These are phyloP conservation scores for Oreotrochilus melanogaster DNA, from an alignment of 2,113 vertebrate genomes.

Conservation along the genomic window DNA sequence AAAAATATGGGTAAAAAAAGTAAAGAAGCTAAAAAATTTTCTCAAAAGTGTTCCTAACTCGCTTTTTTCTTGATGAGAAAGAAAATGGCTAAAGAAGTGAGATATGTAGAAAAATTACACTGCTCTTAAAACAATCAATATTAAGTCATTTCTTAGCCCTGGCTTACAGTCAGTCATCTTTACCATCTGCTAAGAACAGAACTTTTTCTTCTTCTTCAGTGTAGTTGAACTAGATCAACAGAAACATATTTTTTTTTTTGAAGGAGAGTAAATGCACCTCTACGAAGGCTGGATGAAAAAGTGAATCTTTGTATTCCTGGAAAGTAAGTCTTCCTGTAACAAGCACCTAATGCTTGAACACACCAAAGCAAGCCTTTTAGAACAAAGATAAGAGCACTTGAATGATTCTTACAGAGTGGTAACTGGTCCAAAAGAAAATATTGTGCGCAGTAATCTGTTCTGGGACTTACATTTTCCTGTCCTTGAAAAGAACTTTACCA, in stretches of 20 bases:
- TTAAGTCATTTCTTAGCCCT: slow-evolving; percentile 37
- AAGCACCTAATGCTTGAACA: slow-evolving; percentile 59
- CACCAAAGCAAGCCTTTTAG: slow-evolving; percentile 46
- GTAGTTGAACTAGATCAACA: slow-evolving; percentile 68
- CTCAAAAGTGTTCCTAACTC: not conserved
- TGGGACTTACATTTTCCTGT: not conserved
- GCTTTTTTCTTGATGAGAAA: not conserved
- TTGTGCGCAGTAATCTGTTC: slow-evolving; percentile 37
- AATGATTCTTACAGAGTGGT: slow-evolving; percentile 40
- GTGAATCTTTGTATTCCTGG: slow-evolving; percentile 54
- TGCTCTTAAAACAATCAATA: slow-evolving; percentile 29
- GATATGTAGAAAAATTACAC: slow-evolving; percentile 16
- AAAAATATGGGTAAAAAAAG: not conserved
- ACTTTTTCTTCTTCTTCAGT: slow-evolving; percentile 62
- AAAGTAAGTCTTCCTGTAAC: slow-evolving; percentile 52
- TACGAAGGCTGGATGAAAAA: slow-evolving; percentile 34
- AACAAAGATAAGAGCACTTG: slow-evolving; percentile 56
- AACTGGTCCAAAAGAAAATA: slow-evolving; percentile 45
- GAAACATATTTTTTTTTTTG: slow-evolving; percentile 48
- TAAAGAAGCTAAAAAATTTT: not conserved
- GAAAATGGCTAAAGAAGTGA: not conserved
- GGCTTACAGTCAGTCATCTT: slow-evolving; percentile 48
- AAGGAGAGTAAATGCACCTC: slow-evolving; percentile 50
- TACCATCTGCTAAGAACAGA: slow-evolving; percentile 57
- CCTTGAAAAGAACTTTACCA: slow-evolving; percentile 17